Evolutionary conservation across 2,113 vertebrate species (phyloP), one percentile per base, ranked within the genome.

Genomic region (Hirundichthys speculiger): DNA sequence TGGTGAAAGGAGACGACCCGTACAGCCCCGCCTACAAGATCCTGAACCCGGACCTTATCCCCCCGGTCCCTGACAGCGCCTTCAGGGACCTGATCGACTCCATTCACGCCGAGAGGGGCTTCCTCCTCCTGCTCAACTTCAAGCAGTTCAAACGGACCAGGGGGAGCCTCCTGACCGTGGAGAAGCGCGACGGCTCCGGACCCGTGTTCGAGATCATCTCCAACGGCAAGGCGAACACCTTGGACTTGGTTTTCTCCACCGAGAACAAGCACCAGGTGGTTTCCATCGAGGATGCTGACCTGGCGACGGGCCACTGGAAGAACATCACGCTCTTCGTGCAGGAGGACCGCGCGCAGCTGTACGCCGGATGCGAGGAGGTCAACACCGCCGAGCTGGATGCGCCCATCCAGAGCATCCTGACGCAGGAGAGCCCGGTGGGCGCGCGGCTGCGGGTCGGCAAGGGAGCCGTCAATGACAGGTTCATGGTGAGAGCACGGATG

Each of bases 21-120:
- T 98, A 96, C 88, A 99, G 97, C 88, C 96, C 97, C 51, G 98
- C 98, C 83, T 99, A 96, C 84, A 97, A 94, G 74, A 99, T 99
- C 62, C 92, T 97, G 67, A 94, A 97, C 79, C 95, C 97, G 57
- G 93, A 93, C 87, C 92, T 93, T 79, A 98, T 99, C 71, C 96
- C 96, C 75, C 87, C 96, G 20, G 87, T 98, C 59, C 94, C 96
- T 34, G 95, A 98, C 38, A 81, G 90, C 34, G 89, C 92, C 80
- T 96, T 98, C 74, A 94, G 96, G 91, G 96, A 98, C 92, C 93
- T 99, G 21, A 64, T 99, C 80, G 95, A 99, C 60, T 94, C 95
- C 21, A 94, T 99, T 68, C 92, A 95, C 15, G 93, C 93, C 1
- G 98, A 99, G 86, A 94, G 94, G 53, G 97, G 98, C 2, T 99